A percentile compares a stretch with the other conserved stretches of the same genome.
These are phyloP conservation scores for Drosophila rufa DNA, from an alignment of 1,140 invertebrate genomes.

Conservation along the genomic window DNA sequence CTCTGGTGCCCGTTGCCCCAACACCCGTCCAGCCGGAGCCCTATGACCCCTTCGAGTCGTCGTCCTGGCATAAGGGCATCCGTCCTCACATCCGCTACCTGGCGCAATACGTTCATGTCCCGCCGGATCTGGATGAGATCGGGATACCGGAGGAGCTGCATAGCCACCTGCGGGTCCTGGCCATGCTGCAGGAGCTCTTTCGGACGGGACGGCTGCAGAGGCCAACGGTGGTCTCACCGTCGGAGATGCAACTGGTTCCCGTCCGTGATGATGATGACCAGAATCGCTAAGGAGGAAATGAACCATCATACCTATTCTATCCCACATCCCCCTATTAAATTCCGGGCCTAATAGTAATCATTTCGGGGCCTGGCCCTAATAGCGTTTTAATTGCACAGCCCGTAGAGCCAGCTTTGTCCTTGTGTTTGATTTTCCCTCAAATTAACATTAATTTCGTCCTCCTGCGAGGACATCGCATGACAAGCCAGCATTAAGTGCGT, in stretches of 20 bases:
- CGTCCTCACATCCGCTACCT: conserved; percentile 8
- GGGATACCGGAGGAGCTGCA: conserved; percentile 25
- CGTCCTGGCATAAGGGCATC: conserved; percentile 28
- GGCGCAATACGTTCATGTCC: conserved; percentile 21
- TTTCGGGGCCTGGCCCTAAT: conserved; percentile 37
- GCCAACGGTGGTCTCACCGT: not conserved
- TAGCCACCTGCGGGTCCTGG: conserved; percentile 20
- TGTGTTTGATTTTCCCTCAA: conserved; percentile 46
- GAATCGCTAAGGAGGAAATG: not conserved
- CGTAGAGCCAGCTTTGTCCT: conserved; percentile 5
- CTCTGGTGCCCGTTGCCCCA: conserved; percentile 10
- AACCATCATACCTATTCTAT: not conserved
- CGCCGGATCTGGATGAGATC: conserved; percentile 25
- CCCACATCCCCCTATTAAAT: conserved; percentile 3
- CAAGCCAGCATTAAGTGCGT: conserved; percentile 57
- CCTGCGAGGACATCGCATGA: conserved; percentile 48
- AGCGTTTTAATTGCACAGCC: conserved; percentile 57
- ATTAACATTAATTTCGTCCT: conserved; percentile 51
- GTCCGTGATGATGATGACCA: not conserved
- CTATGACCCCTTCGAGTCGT: conserved; percentile 26
- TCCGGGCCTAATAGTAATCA: not conserved
- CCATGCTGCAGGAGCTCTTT: conserved; percentile 28
- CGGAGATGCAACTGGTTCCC: not conserved
- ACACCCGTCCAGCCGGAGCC: not conserved
- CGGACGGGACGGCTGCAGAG: conserved; percentile 6